Base-by-base conservation (phyloP, 2,888 invertebrate species). In the Gandaritis pyraliata region DNA sequence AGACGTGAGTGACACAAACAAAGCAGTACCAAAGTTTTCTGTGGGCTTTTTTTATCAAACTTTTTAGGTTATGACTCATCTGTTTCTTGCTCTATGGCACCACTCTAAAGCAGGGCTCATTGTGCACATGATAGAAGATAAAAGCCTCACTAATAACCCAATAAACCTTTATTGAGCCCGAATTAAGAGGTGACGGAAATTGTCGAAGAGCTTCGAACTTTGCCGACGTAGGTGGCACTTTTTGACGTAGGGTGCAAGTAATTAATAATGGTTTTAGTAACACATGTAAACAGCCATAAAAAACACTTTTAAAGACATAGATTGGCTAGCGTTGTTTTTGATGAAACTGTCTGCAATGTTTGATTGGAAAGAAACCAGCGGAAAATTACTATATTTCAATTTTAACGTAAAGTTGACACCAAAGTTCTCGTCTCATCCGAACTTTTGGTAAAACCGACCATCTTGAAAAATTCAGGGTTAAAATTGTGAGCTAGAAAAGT, bases 111-210 rank as follows among this genome's bases (percentile, higher is more conserved):
- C 70, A 67, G 70, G 75, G 69, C 80, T 83, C 82, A 84, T 84
- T 83, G 72, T 67, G 78, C 77, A 78, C 77, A 78, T 72, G 74
- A 76, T 72, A 71, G 74, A 73, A 81, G 81, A 78, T 81, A 81
- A 81, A 80, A 80, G 81, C 74, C 73, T 69, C 71, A 74, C 78
- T 81, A 81, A 81, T 80, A 81, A 80, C 74, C 78, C 77, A 81
- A 81, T 81, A 81, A 81, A 80, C 68, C 81, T 80, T 80, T 80
- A 82, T 82, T 80, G 82, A 80, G 82, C 78, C 72, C 78, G 77
- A 80, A 75, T 79, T 80, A 76, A 78, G 63, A 63, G 63, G 74
- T 77, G 78, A 60, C 76, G 77, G 72, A 74, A 79, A 78, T 75
- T 69, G 71, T 71, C 79, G 78, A 78, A 70, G 73, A 56, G 68